Percentiles rank a stretch among this genome's conserved stretches.
Evolutionary conservation across 2,797 vertebrate species (phyloP).

Genomic region (Rhinophrynus dorsalis): DNA sequence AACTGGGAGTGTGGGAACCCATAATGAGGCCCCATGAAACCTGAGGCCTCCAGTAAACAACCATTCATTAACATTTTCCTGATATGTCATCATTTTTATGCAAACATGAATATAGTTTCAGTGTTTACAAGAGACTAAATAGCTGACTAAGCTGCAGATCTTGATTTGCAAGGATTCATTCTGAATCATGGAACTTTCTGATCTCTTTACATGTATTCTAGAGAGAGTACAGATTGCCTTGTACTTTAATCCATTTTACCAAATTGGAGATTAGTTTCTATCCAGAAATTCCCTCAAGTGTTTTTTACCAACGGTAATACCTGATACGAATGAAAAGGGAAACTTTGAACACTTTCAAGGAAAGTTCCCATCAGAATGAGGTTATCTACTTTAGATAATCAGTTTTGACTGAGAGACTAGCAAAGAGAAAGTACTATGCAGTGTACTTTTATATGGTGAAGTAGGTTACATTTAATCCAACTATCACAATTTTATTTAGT

Average conservation of each 20-base stretch:
- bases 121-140: too few species aligned
- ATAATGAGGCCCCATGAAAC: too few species aligned
- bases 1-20: too few species aligned
- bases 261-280: background rate
- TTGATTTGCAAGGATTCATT: slow-evolving; percentile 3
- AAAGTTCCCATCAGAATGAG: background rate
- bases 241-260: background rate
- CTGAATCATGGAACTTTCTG: too few species aligned
- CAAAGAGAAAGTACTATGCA: background rate
- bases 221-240: too few species aligned
- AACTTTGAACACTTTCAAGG: background rate
- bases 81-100: background rate
- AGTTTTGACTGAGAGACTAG: too few species aligned
- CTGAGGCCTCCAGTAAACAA: too few species aligned
- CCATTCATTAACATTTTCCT: too few species aligned
- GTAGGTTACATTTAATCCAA: too few species aligned
- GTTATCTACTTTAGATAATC: background rate
- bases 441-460: background rate
- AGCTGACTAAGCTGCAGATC: too few species aligned
- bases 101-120: slow-evolving; percentile 1
- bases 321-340: background rate
- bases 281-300: background rate
- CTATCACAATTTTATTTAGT: too few species aligned
- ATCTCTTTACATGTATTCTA: too few species aligned
- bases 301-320: background rate